Base-by-base conservation (phyloP, 2,797 vertebrate species). In the Otolemur crassicaudatus region DNA sequence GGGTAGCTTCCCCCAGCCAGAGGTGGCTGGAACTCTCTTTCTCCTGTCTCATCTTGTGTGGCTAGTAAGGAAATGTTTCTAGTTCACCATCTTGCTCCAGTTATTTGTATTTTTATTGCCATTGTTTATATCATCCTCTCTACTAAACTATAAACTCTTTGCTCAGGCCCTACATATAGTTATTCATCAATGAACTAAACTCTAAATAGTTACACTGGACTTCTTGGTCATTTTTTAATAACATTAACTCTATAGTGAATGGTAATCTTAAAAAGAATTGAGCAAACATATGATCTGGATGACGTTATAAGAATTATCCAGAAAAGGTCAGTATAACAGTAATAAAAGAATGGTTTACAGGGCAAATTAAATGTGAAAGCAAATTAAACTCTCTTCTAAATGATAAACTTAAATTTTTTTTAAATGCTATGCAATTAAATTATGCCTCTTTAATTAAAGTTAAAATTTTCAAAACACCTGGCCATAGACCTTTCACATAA, bases 271-370 rank as follows among this genome's bases (percentile, higher is more conserved):
- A 80, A 67, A 9, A 40, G 19, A 22, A 25, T 2, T 56, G 10
- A 82, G 69, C 61, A 81, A 56, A 37, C 7, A 61, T 14, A 43
- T 12, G 31, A 82, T 60, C 56, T 49, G 40, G 27, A 34, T 73
- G 90, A 43, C 11, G 87, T 87, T 37, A 23, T 17, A 61, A 23
- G 46, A 73, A 37, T 76, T 79, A 67, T 61, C 94, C 92, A 90
- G 86, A 96, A 96, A 90, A 92, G 86, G 90, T 92, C 86, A 94
- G 70, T 90, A 29, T 83, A 87, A 87, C n/a, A 94, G 70, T 37
- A 46, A 56, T 34, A 63, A 77, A 80, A 81, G 43, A 43, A 34
- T 8, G 13, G 3, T 60, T 89, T 82, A 63, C 12, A 70, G 81
- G 70, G 14, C 56, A 87, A 73, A 72, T 46, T 69, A 75, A 86